Evolutionary conservation across 2,113 vertebrate genomes (phyloP).

Genomic region (Menura novaehollandiae): DNA sequence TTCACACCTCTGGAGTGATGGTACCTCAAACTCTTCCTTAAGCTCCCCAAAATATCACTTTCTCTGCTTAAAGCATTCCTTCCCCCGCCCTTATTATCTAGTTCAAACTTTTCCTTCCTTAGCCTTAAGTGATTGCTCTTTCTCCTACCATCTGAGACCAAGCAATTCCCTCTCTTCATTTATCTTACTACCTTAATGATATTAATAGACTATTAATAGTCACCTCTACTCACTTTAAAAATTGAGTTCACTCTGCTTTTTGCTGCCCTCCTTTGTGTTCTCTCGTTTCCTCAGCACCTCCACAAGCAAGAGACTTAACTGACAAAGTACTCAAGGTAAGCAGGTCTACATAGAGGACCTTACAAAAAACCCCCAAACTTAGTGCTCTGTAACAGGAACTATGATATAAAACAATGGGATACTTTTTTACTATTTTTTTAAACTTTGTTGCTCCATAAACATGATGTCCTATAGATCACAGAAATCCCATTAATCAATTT

Average conservation of each 20-base stretch:
- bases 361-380: neutral
- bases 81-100: slow-evolving; percentile 24
- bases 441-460: neutral
- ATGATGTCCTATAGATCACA: neutral
- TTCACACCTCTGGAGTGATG: neutral
- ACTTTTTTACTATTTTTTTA: neutral
- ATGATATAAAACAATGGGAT: neutral
- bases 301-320: neutral
- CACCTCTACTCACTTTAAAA: slow-evolving; percentile 55
- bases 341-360: neutral
- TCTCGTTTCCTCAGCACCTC: neutral
- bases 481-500: neutral
- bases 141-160: slow-evolving; percentile 51
- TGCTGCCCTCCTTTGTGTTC: slow-evolving; percentile 55
- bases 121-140: neutral
- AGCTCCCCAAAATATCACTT: neutral
- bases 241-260: slow-evolving; percentile 58
- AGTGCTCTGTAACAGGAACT: neutral
- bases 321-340: neutral
- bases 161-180: slow-evolving; percentile 65
- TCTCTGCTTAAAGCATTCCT: slow-evolving; percentile 23
- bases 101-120: slow-evolving; percentile 59
- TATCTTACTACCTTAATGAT: slow-evolving; percentile 49
- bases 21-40: neutral
- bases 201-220: slow-evolving; percentile 61